A percentile compares a stretch with the other conserved stretches of the same genome.
These are phyloP conservation scores for Apodemia mormo DNA, from an alignment of 2,888 invertebrate species.

Conservation along the genomic window DNA sequence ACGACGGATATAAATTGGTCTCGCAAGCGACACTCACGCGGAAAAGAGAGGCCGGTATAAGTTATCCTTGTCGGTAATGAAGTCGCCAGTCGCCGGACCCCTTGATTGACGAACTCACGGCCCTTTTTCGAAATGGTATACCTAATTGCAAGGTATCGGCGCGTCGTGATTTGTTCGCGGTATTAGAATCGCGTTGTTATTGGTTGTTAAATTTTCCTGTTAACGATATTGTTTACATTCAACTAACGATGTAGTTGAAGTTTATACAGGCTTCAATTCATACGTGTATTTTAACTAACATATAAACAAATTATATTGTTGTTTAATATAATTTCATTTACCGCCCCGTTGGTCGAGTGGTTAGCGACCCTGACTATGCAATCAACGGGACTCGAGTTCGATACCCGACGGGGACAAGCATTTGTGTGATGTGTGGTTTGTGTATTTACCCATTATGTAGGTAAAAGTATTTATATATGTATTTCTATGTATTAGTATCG, in stretches of 20 bases:
- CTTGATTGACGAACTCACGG: slow-evolving; percentile 73
- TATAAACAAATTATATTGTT: too few species aligned
- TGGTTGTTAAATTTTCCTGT: slow-evolving; percentile 28
- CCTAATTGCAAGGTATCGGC: slow-evolving; percentile 64
- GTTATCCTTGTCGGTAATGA: slow-evolving; percentile 72
- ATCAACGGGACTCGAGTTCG: too few species aligned
- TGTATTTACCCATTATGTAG: too few species aligned
- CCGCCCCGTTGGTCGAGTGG: too few species aligned
- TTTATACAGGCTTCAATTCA: background rate
- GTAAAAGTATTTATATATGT: too few species aligned
- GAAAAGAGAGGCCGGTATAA: slow-evolving; percentile 52
- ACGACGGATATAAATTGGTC: slow-evolving; percentile 83
- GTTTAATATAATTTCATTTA: too few species aligned
- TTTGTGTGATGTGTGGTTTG: too few species aligned
- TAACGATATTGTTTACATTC: slow-evolving; percentile 23
- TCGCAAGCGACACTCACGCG: slow-evolving; percentile 70
- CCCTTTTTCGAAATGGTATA: slow-evolving; percentile 70
- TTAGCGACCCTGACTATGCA: too few species aligned
- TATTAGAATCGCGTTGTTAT: slow-evolving; percentile 24
- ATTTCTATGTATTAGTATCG: too few species aligned
- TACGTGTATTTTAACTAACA: background rate
- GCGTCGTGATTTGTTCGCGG: slow-evolving; percentile 42
- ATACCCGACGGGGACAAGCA: too few species aligned
- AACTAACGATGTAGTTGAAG: background rate
- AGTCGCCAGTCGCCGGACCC: slow-evolving; percentile 70